phyloP scores from a whole-genome alignment of 2,888 invertebrate species.

The Trichopria drosophilae region DNA sequence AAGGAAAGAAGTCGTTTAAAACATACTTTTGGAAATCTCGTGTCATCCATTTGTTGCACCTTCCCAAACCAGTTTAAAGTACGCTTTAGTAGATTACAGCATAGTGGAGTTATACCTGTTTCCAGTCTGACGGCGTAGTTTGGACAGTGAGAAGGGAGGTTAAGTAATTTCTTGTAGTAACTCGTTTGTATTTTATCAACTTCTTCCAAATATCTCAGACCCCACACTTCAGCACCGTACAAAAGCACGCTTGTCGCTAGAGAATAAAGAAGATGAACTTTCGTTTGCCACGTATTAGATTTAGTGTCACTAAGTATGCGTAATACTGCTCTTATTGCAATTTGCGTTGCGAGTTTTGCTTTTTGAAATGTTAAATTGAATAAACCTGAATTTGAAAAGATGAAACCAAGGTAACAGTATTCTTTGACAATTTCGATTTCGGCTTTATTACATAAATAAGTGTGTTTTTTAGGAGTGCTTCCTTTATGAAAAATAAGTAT shows the following conservation, averaged over 20 bases:
- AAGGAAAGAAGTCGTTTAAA: background rate
- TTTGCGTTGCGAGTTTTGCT: background rate
- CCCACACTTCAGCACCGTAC: background rate
- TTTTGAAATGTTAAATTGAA: background rate
- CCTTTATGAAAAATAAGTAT: conserved; percentile 21
- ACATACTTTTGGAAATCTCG: background rate
- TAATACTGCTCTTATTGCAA: background rate
- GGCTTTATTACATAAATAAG: background rate
- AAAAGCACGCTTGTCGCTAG: background rate
- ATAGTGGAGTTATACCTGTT: background rate
- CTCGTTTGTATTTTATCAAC: background rate
- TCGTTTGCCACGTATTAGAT: background rate
- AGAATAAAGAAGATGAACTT: background rate
- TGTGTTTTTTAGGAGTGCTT: background rate
- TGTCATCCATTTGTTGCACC: background rate
- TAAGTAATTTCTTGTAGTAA: background rate
- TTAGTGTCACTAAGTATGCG: background rate
- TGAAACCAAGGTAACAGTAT: background rate
- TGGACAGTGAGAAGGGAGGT: background rate
- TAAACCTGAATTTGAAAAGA: background rate
- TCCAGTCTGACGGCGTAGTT: background rate
- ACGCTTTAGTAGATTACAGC: background rate
- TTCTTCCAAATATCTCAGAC: background rate
- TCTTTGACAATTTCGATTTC: background rate
- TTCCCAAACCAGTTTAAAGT: background rate